Conservation (phyloP, 2,888 invertebrate genomes). For the Anodontia alba region DNA sequence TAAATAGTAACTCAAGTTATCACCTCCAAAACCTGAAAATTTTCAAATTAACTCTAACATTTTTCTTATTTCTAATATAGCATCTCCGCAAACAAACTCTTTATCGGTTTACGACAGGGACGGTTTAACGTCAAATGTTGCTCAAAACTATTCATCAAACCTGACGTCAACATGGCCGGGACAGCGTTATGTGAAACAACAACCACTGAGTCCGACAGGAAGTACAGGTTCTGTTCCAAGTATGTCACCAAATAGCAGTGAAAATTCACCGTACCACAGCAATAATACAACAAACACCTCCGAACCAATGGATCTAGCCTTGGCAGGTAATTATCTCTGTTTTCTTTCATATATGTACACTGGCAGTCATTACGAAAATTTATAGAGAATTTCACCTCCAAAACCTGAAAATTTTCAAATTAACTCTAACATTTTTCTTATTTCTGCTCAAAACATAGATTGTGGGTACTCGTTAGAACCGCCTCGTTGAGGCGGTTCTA, state of each 20-base stretch:
- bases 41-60: too few relatives aligned
- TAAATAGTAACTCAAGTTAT: too few relatives aligned
- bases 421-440: too few relatives aligned
- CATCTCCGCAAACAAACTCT: slow-evolving; percentile 40
- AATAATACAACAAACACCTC: slow-evolving; percentile 57
- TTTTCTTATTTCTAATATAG: too few relatives aligned
- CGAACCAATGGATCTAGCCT: slow-evolving; percentile 78
- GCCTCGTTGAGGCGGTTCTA: too few relatives aligned
- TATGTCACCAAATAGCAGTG: slow-evolving; percentile 79
- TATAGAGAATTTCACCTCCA: too few relatives aligned
- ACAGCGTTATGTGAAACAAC: slow-evolving; percentile 77
- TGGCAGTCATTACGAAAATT: too few relatives aligned
- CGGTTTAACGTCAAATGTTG: not conserved
- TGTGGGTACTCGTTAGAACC: too few relatives aligned
- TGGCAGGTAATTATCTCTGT: slow-evolving; percentile 69
- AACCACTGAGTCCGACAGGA: slow-evolving; percentile 80
- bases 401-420: too few relatives aligned
- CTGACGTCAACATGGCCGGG: slow-evolving; percentile 60
- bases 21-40: too few relatives aligned
- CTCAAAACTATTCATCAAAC: slow-evolving; percentile 15
- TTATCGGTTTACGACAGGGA: slow-evolving; percentile 53
- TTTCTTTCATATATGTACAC: too few relatives aligned
- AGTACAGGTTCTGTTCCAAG: slow-evolving; percentile 82
- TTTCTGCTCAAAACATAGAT: too few relatives aligned
- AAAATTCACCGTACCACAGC: slow-evolving; percentile 73